Evolutionary conservation across 1,140 invertebrate species (phyloP).

Genomic region (Ips typographus): DNA sequence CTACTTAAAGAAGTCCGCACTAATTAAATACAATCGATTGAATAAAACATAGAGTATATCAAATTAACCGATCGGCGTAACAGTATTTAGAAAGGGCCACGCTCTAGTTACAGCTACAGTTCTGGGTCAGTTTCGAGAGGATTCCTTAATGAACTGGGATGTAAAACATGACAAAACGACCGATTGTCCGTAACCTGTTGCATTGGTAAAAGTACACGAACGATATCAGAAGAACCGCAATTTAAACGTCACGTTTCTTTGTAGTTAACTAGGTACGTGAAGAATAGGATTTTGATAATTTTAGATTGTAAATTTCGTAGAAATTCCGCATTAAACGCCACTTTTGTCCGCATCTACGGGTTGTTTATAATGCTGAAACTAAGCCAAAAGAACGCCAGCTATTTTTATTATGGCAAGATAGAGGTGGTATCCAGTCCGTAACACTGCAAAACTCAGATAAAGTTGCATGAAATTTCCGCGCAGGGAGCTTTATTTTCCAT

Average conservation of each 20-base stretch:
- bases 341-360: not conserved
- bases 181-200: no score
- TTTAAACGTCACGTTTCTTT: no score
- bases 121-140: not conserved
- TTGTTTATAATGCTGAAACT: conserved; percentile 19
- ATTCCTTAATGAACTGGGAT: not conserved
- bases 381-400: conserved; percentile 20
- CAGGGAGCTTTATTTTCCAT: conserved; percentile 22
- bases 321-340: no score
- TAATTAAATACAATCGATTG: no score
- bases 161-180: not conserved
- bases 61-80: not conserved
- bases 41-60: no score
- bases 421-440: conserved; percentile 4
- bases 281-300: no score
- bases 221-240: no score
- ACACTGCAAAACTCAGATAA: conserved; percentile 16
- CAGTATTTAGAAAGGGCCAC: conserved; percentile 3
- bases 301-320: no score
- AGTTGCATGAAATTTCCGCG: conserved; percentile 24
- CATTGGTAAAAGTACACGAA: no score
- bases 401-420: conserved; percentile 15
- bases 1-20: no score
- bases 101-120: not conserved
- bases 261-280: no score